Evolutionary conservation across 2,888 invertebrate genomes (phyloP).

Genomic region (Lysandra bellargus): DNA sequence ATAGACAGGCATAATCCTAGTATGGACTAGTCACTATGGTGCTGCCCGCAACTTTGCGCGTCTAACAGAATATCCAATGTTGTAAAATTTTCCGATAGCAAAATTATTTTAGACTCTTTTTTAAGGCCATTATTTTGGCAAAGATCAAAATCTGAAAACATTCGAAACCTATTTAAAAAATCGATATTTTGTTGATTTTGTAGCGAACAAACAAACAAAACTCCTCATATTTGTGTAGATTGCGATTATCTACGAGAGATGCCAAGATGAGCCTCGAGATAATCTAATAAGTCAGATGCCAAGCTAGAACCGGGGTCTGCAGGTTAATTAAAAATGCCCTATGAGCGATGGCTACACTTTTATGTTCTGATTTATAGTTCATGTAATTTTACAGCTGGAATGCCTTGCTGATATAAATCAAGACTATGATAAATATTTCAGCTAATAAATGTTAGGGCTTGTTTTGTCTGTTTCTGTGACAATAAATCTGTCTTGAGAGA

Average conservation of each 20-base stretch:
- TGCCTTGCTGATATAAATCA: constrained; percentile 22
- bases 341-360: constrained; percentile 48
- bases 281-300: constrained; percentile 79
- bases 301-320: constrained; percentile 70
- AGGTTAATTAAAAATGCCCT: constrained; percentile 79
- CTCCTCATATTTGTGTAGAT: constrained; percentile 43
- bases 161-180: too few species aligned
- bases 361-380: constrained; percentile 60
- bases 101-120: too few species aligned
- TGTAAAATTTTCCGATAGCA: too few species aligned
- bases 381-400: constrained; percentile 34
- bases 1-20: too few species aligned
- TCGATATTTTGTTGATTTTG: too few species aligned
- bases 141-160: too few species aligned
- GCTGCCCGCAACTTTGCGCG: too few species aligned
- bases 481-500: neutral
- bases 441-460: neutral
- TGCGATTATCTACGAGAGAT: constrained; percentile 64
- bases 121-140: too few species aligned
- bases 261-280: constrained; percentile 71
- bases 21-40: too few species aligned
- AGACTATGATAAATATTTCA: constrained; percentile 5
- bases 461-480: neutral
- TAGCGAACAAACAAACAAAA: neutral
- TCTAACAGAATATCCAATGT: too few species aligned